phyloP scores from a whole-genome alignment of 2,888 invertebrate genomes.

The Pocota personata region DNA sequence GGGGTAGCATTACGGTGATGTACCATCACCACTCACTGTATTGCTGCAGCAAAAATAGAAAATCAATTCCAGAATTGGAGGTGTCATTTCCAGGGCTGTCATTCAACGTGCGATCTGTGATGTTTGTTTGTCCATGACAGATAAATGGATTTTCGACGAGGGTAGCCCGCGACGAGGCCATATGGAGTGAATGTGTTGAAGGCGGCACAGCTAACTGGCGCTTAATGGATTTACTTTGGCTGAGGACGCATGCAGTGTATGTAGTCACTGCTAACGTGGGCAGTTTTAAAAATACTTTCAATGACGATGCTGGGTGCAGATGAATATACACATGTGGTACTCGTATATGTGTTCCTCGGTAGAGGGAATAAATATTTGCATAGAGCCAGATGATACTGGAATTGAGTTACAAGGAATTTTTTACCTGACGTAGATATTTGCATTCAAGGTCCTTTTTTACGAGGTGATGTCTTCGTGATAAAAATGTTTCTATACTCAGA shows the following conservation, averaged over 20 bases:
- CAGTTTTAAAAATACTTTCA: conserved; percentile 31
- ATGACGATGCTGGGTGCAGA: conserved; percentile 12
- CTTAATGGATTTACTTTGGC: conserved; percentile 65
- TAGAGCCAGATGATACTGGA: conserved; percentile 45
- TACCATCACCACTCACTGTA: conserved; percentile 17
- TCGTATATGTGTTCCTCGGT: too few species aligned
- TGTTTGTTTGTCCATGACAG: conserved; percentile 65
- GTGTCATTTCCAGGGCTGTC: conserved; percentile 65
- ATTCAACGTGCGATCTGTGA: conserved; percentile 43
- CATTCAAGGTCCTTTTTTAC: conserved; percentile 6
- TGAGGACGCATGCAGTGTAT: conserved; percentile 30
- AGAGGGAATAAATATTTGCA: conserved; percentile 59
- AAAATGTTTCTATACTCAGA: background rate
- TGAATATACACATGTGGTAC: conserved; percentile 8
- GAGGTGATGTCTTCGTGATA: background rate
- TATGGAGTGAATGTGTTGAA: conserved; percentile 53
- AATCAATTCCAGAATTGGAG: conserved; percentile 69
- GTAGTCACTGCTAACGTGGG: background rate
- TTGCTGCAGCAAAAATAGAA: conserved; percentile 48
- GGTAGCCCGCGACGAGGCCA: conserved; percentile 26
- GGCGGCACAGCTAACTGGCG: conserved; percentile 59
- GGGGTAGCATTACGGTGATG: conserved; percentile 23
- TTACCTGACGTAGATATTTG: background rate
- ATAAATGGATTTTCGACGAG: conserved; percentile 60
- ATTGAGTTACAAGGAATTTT: background rate